These are phyloP conservation scores for Lasiommata megera DNA, from an alignment of 2,888 invertebrate species.

Conservation along the genomic window DNA sequence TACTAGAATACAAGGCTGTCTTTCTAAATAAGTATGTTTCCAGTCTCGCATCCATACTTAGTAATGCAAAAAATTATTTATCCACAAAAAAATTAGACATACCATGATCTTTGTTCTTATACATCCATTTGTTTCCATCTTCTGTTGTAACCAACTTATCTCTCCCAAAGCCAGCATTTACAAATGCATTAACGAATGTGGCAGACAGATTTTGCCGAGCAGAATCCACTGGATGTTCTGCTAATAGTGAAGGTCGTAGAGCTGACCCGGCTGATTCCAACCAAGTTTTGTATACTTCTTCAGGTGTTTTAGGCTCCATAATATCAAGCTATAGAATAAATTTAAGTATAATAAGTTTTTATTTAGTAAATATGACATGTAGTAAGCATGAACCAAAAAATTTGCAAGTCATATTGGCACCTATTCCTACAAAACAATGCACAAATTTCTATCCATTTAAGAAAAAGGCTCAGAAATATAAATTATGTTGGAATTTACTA, in stretches of 20 bases:
- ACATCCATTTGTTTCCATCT: slow-evolving; percentile 92
- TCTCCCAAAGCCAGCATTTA: slow-evolving; percentile 98
- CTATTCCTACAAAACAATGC: too few species aligned
- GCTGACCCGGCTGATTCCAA: slow-evolving; percentile 90
- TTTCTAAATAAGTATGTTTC: too few species aligned
- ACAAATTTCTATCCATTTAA: too few species aligned
- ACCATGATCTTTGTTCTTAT: slow-evolving; percentile 98
- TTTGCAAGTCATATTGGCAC: too few species aligned
- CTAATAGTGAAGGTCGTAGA: slow-evolving; percentile 85
- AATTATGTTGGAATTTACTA: too few species aligned
- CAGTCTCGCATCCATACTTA: background rate
- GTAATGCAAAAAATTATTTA: background rate
- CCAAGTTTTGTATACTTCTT: slow-evolving; percentile 99
- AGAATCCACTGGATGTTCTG: slow-evolving; percentile 92
- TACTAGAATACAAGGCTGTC: too few species aligned
- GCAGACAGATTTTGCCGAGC: slow-evolving; percentile 98
- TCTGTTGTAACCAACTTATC: slow-evolving; percentile 97
- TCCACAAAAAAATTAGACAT: slow-evolving; percentile 42
- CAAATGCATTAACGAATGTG: slow-evolving; percentile 99
- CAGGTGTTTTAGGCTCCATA: slow-evolving; percentile 99
- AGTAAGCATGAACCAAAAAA: too few species aligned
- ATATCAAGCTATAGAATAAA: slow-evolving; percentile 89
- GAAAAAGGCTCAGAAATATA: too few species aligned
- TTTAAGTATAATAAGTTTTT: too few species aligned
- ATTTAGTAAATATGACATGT: too few species aligned